Evolutionary conservation across 2,797 vertebrate genomes (phyloP).

Genomic region (Hoplostethus atlanticus): DNA sequence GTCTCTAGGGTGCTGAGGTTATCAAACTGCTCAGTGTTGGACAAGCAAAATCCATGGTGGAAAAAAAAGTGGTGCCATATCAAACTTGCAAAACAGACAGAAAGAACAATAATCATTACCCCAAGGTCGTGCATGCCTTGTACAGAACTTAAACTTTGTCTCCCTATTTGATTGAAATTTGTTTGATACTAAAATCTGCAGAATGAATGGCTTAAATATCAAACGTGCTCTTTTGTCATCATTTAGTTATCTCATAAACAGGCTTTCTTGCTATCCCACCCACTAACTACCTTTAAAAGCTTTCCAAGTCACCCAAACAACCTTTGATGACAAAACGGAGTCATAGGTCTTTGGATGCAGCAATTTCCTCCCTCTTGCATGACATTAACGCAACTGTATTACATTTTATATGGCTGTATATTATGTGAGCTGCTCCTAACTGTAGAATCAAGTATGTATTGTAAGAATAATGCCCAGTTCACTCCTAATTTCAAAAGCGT

Average conservation of each 20-base stretch:
- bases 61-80: background rate
- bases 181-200: background rate
- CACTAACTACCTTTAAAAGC: conserved; percentile 40
- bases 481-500: too few species aligned
- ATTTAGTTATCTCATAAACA: conserved; percentile 24
- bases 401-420: background rate
- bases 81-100: background rate
- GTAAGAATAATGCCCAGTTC: too few species aligned
- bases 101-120: background rate
- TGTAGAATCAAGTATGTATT: background rate
- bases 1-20: too few species aligned
- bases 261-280: background rate
- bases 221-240: background rate
- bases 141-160: background rate
- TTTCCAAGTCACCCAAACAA: conserved; percentile 5
- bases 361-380: background rate
- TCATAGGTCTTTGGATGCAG: conserved; percentile 3
- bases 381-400: conserved; percentile 4
- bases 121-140: background rate
- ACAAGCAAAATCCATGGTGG: too few species aligned
- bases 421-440: background rate
- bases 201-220: background rate
- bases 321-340: background rate
- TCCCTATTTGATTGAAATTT: background rate
- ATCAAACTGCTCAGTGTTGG: background rate